These are phyloP conservation scores for Anhinga anhinga DNA, from an alignment of 2,113 vertebrate species.

Conservation along the genomic window DNA sequence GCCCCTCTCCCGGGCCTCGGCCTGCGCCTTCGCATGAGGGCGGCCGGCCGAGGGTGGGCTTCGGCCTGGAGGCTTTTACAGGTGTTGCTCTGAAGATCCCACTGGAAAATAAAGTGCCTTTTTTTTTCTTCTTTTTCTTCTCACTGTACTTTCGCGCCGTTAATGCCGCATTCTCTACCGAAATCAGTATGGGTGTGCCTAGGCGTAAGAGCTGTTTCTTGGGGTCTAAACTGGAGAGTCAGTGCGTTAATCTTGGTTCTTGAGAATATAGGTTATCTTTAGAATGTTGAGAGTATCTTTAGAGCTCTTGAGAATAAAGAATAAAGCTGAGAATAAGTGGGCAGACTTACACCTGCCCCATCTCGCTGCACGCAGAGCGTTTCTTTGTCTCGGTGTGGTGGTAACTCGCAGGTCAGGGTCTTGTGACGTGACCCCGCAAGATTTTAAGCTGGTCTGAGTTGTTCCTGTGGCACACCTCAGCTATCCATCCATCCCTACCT, in stretches of 20 bases:
- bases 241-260: not conserved
- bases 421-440: rapidly evolving
- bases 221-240: not conserved
- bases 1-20: too few species aligned
- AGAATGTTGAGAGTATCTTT: too few species aligned
- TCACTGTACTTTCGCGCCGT: not conserved
- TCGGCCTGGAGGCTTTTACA: not conserved
- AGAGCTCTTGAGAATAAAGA: too few species aligned
- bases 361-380: rapidly evolving
- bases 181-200: not conserved
- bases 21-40: too few species aligned
- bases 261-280: too few species aligned
- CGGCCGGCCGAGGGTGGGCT: too few species aligned
- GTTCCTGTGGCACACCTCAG: not conserved
- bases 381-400: rapidly evolving
- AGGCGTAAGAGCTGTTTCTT: not conserved
- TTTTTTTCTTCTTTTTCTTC: too few species aligned
- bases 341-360: not conserved
- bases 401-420: not conserved
- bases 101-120: not conserved
- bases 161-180: not conserved
- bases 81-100: not conserved
- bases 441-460: not conserved
- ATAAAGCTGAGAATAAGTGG: not conserved
- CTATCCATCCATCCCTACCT: not conserved